Base-by-base conservation (phyloP, 2,113 vertebrate species). In the Leuciscus idus region DNA sequence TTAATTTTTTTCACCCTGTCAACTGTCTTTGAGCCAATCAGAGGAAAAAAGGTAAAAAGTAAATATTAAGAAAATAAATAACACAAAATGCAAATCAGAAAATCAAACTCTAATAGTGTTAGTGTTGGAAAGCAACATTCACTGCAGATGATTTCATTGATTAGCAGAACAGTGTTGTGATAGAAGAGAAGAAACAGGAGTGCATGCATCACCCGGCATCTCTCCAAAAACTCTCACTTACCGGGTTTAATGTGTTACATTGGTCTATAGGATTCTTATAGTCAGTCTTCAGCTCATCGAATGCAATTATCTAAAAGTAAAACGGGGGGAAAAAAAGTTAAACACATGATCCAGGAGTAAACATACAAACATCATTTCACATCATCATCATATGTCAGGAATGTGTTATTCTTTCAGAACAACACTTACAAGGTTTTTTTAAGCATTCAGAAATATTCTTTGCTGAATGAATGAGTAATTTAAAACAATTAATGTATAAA, bases 1-100 rank as follows among this genome's bases (percentile, higher is more conserved):
- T 97, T 99, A 96, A 99, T 97, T 97, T 99, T 99, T 99, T 99
- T 99, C 97, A 99, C 96, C 97, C 97, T 99, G 97, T 98, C 97
- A 98, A 99, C 94, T 97, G 98, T 98, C 98, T 99, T 98, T 99
- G 97, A 94, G 95, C 93, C 92, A 94, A 84, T 91, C 92, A 87
- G 91, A 89, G 55, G 87, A 87, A 96, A 95, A 89, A 86, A 95
- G 77, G 33, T 64, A 84, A 64, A 85, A 70, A 80, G 82, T 48
- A 85, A 84, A 93, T 95, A 95, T 77, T 95, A 95, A 96, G 96
- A 95, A 97, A 96, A 97, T 97, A 96, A 95, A 94, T 95, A 17
- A 79, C 12, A 59, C 50, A 59, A 77, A 62, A 76, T 77, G 57
- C 48, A 68, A 30, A 48, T 57, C 66, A 52, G 28, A 82, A 85